Percentiles rank a stretch among this genome's conserved stretches.
phyloP scores from a whole-genome alignment of 2,797 vertebrate genomes.

The Xiphophorus birchmanni region DNA sequence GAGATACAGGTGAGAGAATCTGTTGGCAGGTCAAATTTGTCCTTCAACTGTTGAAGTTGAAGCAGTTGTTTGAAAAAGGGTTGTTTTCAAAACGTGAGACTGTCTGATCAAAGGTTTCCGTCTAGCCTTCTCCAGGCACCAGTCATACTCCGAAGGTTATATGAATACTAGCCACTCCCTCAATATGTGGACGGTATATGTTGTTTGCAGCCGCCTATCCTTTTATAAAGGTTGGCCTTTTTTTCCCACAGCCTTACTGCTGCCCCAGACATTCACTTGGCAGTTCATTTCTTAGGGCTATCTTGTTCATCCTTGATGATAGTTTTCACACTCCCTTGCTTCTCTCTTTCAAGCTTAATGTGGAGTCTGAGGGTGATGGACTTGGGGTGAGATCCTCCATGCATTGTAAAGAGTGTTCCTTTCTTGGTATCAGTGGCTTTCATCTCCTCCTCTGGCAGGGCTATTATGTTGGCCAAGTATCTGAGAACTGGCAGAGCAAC shows the following conservation, averaged over 20 bases:
- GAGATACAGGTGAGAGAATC: neutral
- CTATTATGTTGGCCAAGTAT: neutral
- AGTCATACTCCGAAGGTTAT: too few species aligned
- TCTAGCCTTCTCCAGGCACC: neutral
- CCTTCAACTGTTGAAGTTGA: neutral
- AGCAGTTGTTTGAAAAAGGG: neutral
- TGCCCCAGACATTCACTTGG: neutral
- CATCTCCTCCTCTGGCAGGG: neutral
- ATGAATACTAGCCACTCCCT: neutral
- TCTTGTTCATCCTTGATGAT: slow-evolving; percentile 6
- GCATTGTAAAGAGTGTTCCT: neutral
- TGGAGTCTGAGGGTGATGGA: neutral
- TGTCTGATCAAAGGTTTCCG: neutral
- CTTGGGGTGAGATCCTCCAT: neutral
- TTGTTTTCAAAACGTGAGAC: neutral
- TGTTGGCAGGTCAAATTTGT: neutral
- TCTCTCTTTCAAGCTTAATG: neutral
- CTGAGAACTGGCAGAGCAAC: neutral
- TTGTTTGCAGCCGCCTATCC: neutral
- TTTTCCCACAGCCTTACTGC: neutral
- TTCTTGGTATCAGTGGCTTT: slow-evolving; percentile 4
- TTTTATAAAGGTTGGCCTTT: neutral
- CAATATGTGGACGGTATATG: neutral
- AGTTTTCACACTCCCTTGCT: neutral
- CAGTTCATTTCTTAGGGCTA: slow-evolving; percentile 1